Conservation (phyloP, 2,113 vertebrate genomes). For the Anseranas semipalmata region DNA sequence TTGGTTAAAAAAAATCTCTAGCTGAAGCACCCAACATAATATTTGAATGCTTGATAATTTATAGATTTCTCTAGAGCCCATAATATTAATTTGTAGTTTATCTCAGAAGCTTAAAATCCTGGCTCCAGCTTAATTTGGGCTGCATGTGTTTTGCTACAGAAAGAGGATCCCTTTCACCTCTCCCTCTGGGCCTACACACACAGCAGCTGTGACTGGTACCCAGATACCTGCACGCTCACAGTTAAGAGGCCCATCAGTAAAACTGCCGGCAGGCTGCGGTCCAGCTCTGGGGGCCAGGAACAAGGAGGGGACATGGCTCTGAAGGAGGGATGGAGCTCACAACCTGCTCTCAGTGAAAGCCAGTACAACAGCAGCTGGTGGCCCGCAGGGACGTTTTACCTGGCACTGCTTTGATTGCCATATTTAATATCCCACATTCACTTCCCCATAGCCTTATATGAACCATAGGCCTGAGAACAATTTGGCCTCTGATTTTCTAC, state of each 20-base stretch:
- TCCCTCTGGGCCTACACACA: not conserved
- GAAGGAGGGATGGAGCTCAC: not conserved
- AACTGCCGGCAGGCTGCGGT: not conserved
- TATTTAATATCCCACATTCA: not conserved
- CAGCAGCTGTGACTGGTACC: not conserved
- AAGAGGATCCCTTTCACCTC: not conserved
- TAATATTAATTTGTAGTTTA: not conserved
- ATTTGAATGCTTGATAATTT: not conserved
- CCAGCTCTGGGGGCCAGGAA: not conserved
- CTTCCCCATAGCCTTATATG: not conserved
- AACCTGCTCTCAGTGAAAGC: accelerated
- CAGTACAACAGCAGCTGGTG: not conserved
- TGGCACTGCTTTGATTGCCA: not conserved
- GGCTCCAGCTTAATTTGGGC: not conserved
- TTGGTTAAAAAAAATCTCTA: not conserved
- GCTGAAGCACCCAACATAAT: not conserved
- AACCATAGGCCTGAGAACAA: not conserved
- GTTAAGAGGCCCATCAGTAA: not conserved
- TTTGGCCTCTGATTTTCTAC: not conserved
- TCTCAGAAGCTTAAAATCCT: not conserved
- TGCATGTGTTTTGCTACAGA: not conserved
- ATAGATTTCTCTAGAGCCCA: not conserved
- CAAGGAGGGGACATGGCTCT: not conserved
- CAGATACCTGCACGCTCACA: not conserved
- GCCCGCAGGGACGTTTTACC: not conserved